Conservation (phyloP, 2,113 vertebrate species). For the Poeciliopsis occidentalis region DNA sequence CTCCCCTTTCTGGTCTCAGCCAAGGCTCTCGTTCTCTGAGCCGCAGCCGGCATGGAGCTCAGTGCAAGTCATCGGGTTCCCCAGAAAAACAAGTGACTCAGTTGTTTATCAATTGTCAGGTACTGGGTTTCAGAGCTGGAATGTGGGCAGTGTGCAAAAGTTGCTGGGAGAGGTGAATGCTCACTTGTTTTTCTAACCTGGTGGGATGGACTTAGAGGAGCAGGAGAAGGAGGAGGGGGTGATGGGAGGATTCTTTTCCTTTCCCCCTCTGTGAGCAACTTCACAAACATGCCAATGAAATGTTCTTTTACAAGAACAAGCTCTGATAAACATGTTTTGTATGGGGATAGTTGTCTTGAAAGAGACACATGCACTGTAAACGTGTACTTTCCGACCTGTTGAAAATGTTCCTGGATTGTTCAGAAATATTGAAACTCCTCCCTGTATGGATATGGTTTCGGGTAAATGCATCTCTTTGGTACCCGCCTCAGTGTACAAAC, state of each 20-base stretch:
- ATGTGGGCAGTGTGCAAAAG: conserved; percentile 81
- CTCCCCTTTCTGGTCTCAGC: conserved; percentile 34
- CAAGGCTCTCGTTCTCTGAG: conserved; percentile 45
- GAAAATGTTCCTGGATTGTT: conserved; percentile 26
- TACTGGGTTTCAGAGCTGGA: conserved; percentile 81
- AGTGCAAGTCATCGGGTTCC: conserved; percentile 72
- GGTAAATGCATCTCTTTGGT: neutral
- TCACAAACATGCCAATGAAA: conserved; percentile 47
- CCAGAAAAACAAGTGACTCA: conserved; percentile 83
- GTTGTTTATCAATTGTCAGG: conserved; percentile 85
- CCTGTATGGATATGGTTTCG: neutral
- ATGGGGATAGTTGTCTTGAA: conserved; percentile 17
- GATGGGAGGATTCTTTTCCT: conserved; percentile 21
- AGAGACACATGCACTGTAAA: conserved; percentile 3
- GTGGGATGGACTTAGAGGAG: conserved; percentile 54
- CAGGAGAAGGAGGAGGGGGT: conserved; percentile 6
- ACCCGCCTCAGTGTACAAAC: neutral
- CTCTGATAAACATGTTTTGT: conserved; percentile 24
- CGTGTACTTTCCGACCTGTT: neutral
- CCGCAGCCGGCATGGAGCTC: conserved; percentile 37
- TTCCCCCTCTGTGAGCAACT: conserved; percentile 33
- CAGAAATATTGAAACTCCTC: conserved; percentile 13
- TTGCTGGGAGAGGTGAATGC: conserved; percentile 79
- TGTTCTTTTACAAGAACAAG: conserved; percentile 11
- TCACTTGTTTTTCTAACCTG: conserved; percentile 79